Evolutionary conservation across 2,888 invertebrate genomes (phyloP), one percentile per base, ranked within the genome.

Genomic region (Cantharis rustica): DNA sequence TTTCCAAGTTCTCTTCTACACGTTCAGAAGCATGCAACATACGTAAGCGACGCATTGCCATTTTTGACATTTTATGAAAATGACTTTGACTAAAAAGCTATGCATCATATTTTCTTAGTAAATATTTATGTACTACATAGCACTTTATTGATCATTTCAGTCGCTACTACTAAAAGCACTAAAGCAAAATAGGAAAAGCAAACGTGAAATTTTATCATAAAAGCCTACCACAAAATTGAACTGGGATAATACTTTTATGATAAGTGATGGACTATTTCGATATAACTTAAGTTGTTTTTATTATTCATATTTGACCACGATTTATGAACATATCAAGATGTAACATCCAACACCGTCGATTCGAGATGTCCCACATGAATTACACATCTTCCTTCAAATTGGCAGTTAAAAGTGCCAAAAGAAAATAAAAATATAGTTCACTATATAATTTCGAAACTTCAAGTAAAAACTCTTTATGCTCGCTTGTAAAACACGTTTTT

Each of bases 1-100:
- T 72, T 79, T 79, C 79, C 75, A 75, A 79, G 79, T 79, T 69
- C 74, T 61, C 75, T 68, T 66, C 17, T 68, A 69, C 27, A 69
- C 68, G 26, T 75, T 73, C 63, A 71, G 69, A 75, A 27, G 75
- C 75, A 75, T 75, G 23, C n/a, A 66, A 20, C 23, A 5, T 66
- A 73, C 71, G 75, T 75, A 78, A 73, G 47, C 73, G 75, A 78
- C 73, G 78, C 75, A 78, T 75, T 71, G 78, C 75, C 71, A 62
- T 73, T 78, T 75, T 77, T 64, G 78, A 75, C 78, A 73, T 78
- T 78, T 78, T 75, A 78, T 75, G 78, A 78, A 78, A 78, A 78
- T 75, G 72, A 78, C 75, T 78, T 70, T 78, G 75, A 75, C 75
- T 78, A 71, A 78, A 75, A 78, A 73, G 73, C 75, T 68, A 78